Base-by-base conservation (phyloP, 2,113 vertebrate species). In the Rhinichthys klamathensis region DNA sequence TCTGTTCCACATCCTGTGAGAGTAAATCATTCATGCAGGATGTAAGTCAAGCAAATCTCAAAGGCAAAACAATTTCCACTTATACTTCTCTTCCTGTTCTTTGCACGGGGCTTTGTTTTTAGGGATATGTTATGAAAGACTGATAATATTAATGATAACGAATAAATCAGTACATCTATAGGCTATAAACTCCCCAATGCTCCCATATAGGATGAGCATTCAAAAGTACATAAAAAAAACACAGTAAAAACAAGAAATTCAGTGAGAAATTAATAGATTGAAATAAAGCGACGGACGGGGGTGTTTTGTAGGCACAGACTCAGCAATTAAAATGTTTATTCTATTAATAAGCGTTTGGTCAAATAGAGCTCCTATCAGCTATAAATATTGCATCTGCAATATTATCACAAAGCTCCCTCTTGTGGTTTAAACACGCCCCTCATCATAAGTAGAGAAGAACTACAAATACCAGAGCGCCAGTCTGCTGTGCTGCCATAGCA, bases 361-460 rank as follows among this genome's bases (percentile, higher is more conserved):
- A 77, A 11, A 78, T 32, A 35, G 8, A 32, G 25, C 0, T 21
- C 27, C 7, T 21, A 6, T 35, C 46, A 49, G 46, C 4, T 5
- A 9, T n/a, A 9, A 12, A 49, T 41, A 21, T 70, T 41, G 16
- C 67, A 10, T 41, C 18, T 35, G 3, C 38, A 46, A 15, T 54
- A 60, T 58, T 18, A 80, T 21, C 58, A 80, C 58, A 30, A 80
- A 46, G 80, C 80, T 49, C 80, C 80, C 80, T 81, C 80, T 69
- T 54, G 80, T 81, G 80, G 61, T 32, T 4, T n/a, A 69, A 51
- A 81, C 41, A 25, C 77, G 5, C 21, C 18, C 21, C 7, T 41
- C 38, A 11, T 27, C 72, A 25, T 74, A 12, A 9, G 38, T 4
- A 25, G 23, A 75, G 46, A 80, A 30, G 41, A 69, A 81, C 80